Conservation (phyloP, 2,797 vertebrate genomes). For the Poeciliopsis infans region DNA sequence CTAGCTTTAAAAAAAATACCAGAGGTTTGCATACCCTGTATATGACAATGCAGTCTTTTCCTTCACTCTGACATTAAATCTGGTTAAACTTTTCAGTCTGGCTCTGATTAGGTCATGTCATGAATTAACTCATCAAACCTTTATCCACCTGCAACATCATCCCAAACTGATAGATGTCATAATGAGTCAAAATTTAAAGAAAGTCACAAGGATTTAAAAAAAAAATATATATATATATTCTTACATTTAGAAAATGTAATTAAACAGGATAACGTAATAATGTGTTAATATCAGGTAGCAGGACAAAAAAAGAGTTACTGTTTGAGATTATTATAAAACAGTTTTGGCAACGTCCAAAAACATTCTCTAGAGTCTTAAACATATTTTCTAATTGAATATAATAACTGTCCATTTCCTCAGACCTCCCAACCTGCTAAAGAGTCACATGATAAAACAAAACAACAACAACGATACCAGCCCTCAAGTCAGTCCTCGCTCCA, state of each 20-base stretch:
- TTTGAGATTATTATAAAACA: neutral
- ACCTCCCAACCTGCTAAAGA: slow-evolving; percentile 83
- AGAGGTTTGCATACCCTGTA: neutral
- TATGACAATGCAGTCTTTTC: neutral
- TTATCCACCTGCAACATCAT: neutral
- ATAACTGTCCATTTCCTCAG: slow-evolving; percentile 28
- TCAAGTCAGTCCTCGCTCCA: slow-evolving; percentile 62
- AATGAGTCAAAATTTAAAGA: neutral
- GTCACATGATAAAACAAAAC: slow-evolving; percentile 88
- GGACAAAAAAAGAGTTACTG: neutral
- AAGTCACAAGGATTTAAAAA: neutral
- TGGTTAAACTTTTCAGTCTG: neutral
- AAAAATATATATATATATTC: neutral
- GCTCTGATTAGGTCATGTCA: neutral
- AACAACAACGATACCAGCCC: slow-evolving; percentile 83
- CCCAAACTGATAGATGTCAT: neutral
- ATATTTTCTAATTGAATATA: neutral
- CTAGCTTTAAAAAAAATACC: neutral
- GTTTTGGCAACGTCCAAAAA: neutral
- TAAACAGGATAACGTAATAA: neutral
- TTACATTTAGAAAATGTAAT: neutral
- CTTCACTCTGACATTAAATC: neutral
- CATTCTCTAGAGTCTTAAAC: neutral
- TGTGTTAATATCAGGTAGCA: neutral
- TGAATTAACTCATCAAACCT: neutral